phyloP scores from a whole-genome alignment of 2,797 vertebrate species.

The Vultur gryphus region DNA sequence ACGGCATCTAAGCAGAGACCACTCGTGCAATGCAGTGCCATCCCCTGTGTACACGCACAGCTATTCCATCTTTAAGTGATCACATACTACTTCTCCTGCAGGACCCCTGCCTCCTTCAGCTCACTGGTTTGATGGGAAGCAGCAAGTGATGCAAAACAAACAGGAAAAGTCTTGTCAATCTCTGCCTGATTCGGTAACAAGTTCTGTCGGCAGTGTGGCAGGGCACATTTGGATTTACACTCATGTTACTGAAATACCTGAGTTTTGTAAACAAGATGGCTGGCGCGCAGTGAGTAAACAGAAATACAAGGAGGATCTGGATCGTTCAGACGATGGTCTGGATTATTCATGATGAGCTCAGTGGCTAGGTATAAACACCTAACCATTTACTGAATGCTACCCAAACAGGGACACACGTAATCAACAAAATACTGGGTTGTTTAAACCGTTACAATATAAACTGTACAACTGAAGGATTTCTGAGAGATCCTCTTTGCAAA shows the following conservation, averaged over 20 bases:
- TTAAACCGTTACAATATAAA: background rate
- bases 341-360: background rate
- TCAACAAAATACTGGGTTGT: background rate
- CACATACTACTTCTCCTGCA: constrained; percentile 20
- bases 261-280: background rate
- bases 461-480: background rate
- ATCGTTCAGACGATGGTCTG: background rate
- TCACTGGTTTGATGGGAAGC: background rate
- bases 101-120: constrained; percentile 27
- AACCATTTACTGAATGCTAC: background rate
- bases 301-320: background rate
- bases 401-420: background rate
- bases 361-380: background rate
- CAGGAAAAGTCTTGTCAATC: background rate
- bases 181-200: background rate
- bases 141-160: constrained; percentile 33
- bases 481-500: background rate
- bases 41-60: background rate
- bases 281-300: background rate
- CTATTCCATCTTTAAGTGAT: constrained; percentile 48
- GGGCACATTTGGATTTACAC: background rate
- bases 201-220: background rate
- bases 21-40: background rate
- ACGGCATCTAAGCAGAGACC: background rate
- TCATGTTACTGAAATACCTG: background rate